Base-by-base conservation (phyloP, 2,797 vertebrate species). In the Danio tinwini region DNA sequence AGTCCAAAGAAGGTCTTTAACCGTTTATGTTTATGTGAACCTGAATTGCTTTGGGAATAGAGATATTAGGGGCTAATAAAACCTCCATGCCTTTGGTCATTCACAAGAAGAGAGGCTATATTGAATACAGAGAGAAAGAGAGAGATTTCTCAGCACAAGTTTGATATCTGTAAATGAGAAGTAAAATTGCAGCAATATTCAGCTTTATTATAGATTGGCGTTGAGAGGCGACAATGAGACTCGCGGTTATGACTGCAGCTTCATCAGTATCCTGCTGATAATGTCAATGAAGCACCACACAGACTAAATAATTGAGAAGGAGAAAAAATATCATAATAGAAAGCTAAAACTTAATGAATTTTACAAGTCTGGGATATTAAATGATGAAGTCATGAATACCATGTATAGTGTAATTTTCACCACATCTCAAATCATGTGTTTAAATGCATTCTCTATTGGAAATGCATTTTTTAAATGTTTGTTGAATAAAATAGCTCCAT, bases 181-280 rank as follows among this genome's bases (percentile, higher is more conserved):
- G 45, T 62, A 52, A 16, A 78, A 69, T 50, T 63, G 49, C 56
- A 72, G 37, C 7, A 71, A 58, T 53, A 55, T 72, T 63, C 13
- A 63, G 17, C 6, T n/a, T 63, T 79, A 64, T 63, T 5, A 73
- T 56, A 80, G 52, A 74, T 29, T 68, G 45, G 9, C 56, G 29
- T 13, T 29, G 65, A 56, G 61, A 55, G 16, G 59, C 45, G 58
- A 77, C 62, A 58, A 61, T 53, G 45, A 21, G 5, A 81, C 44
- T 39, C 44, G 29, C 44, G 14, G n/a, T 42, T 72, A 40, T 6
- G 44, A 44, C 74, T 17, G 50, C 53, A 61, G 45, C 52, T 72
- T 78, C 74, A 56, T 72, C 52, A 73, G 63, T 64, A 37, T 68
- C 75, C 42, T 55, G 50, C 74, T 77, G 68, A 82, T 67, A 47